A percentile compares a stretch with the other conserved stretches of the same genome.
Evolutionary conservation across 2,113 vertebrate genomes (phyloP).

Genomic region (Coptodon bakossiorum): DNA sequence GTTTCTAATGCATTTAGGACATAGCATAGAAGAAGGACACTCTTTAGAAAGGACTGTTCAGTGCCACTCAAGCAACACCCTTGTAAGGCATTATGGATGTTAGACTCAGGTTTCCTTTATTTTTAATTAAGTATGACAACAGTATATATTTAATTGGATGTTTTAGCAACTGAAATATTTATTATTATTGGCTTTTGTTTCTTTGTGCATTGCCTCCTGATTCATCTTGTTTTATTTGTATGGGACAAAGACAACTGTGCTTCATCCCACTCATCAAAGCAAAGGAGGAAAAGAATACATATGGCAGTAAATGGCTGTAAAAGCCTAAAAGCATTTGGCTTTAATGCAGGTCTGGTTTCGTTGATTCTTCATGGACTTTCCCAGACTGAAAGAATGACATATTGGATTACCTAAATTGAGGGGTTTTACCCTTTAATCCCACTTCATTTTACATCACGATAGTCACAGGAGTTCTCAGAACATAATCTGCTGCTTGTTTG

Average conservation of each 20-base stretch:
- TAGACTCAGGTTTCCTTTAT: background rate
- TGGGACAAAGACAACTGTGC: background rate
- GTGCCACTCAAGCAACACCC: background rate
- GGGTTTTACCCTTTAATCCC: slow-evolving; percentile 42
- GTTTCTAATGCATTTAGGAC: background rate
- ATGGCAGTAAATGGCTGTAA: background rate
- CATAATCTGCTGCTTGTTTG: slow-evolving; percentile 38
- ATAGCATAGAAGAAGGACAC: background rate
- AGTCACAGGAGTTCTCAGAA: slow-evolving; percentile 33
- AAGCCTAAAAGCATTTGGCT: background rate
- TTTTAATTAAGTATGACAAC: background rate
- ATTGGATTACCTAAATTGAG: slow-evolving; percentile 47
- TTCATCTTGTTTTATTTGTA: background rate
- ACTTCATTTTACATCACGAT: slow-evolving; percentile 24
- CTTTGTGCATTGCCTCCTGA: background rate
- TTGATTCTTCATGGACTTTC: slow-evolving; percentile 19
- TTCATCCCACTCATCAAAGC: background rate
- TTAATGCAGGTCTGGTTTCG: background rate
- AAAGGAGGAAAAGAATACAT: background rate
- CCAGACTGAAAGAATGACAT: slow-evolving; percentile 32
- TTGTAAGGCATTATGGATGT: background rate
- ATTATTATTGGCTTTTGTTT: background rate
- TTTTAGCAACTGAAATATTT: background rate
- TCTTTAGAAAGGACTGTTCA: background rate
- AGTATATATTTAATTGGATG: background rate